These are phyloP conservation scores for Haliclona indistincta DNA, from an alignment of 37 sponge, comb jelly and placozoan genomes.

Conservation along the genomic window DNA sequence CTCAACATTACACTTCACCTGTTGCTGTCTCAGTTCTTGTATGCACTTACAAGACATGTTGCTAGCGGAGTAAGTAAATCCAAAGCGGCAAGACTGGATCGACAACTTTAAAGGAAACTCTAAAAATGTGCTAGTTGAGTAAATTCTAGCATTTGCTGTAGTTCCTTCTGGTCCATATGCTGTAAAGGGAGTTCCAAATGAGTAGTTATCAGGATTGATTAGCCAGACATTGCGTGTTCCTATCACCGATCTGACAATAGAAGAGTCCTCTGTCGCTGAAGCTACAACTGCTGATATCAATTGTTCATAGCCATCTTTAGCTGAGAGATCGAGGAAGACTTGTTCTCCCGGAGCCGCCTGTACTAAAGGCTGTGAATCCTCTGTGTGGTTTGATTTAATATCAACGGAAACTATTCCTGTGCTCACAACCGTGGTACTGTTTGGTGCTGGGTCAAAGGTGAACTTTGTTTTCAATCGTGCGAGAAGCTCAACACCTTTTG, in stretches of 20 bases:
- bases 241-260: neutral
- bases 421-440: neutral
- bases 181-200: neutral
- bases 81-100: conserved; percentile 4
- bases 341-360: conserved; percentile 4
- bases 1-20: neutral
- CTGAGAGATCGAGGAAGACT: neutral
- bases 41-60: conserved; percentile 9
- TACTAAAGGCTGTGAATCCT: no score
- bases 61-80: conserved; percentile 11
- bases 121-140: neutral
- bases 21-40: neutral
- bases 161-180: conserved; percentile 7
- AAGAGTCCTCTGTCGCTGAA: neutral
- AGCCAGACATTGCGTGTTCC: neutral
- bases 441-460: conserved; percentile 2
- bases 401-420: neutral
- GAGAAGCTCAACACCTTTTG: neutral
- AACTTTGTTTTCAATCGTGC: neutral
- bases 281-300: neutral
- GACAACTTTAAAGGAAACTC: neutral
- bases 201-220: neutral
- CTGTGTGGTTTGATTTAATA: no score
- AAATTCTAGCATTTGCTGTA: conserved; percentile 1
- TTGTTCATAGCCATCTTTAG: conserved; percentile 4